Base-by-base conservation (phyloP, 1,140 invertebrate genomes). In the Brachionus manjavacas region DNA sequence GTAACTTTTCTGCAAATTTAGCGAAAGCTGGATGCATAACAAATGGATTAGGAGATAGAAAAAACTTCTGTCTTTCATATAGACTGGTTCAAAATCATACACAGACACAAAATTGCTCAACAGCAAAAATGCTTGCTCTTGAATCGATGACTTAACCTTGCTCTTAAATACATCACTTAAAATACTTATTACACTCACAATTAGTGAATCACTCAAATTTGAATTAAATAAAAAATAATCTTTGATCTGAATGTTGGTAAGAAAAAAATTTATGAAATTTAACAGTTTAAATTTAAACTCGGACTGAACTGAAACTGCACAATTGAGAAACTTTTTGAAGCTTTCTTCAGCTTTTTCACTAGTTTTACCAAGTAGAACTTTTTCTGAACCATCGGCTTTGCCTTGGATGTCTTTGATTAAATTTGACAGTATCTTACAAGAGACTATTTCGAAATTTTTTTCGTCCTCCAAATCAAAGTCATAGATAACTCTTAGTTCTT, bases 41-140 rank as follows among this genome's bases (percentile, higher is more conserved):
- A 81, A 46, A 68, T 81, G 79, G 28, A 81, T 68, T 41, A 81
- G 39, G n/a, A 81, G 41, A n/a, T 81, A 81, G 25, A 81, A 64
- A 60, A 68, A 64, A 11, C 52, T 81, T 31, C 79, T 8, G 28
- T 81, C 52, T 39, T 81, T 64, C 52, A 81, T 64, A 25, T 68
- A 81, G 12, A 81, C n/a, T 16, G 35, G n/a, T 46, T 81, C 79
- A 81, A 81, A 68, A n/a, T 81, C 79, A 14, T 81, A 81, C 28
- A 81, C 2, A 11, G 8, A 20, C 8, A 81, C 79, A 81, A 64
- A 81, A 41, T 35, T 60, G 35, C 31, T 68, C n/a, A 81, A 9
- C 28, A 81, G 11, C 8, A 81, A 41, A 46, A 81, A 81, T 16
- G 31, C 79, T 39, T 64, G 79, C 25, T 81, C 79, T 12, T 64